Evolutionary conservation across 1,140 invertebrate genomes (phyloP), one percentile per base, ranked within the genome.

Genomic region (Tenebrio molitor): DNA sequence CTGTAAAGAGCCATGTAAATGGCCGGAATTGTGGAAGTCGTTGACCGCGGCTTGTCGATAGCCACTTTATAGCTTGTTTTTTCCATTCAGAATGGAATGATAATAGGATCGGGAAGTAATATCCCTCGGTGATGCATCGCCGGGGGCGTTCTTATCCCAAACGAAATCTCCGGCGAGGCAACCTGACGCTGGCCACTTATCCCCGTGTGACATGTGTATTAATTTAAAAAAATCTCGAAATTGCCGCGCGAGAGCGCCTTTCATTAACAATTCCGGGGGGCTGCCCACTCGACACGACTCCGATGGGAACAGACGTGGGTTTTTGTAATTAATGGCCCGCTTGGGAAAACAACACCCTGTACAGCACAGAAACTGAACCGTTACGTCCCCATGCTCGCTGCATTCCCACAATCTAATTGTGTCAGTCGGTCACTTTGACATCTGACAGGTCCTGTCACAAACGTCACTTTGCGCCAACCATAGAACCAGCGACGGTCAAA

Each of bases 71-170:
- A 33, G 58, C 68, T 36, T 58, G 50, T 69, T 69, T 58, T 58
- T 58, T 69, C 42, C 68, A 62, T 62, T 62, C 68, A 65, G 63
- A 76, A 71, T 73, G 74, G 71, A 73, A 73, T 76, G 71, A 76
- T 76, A 76, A 76, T 73, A 73, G 74, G 74, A 76, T 76, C 69
- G 71, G 74, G 74, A 76, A 76, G 74, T 76, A 73, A 76, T 76
- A 73, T 76, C 65, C 50, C 46, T 50, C 42, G 53, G 70, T 72
- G 70, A 68, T 74, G 14, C 73, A 53, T 53, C 5, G 67, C 42
- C 44, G 36, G 34, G 41, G 68, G 34, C 15, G 64, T 42, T 42
- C 46, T 53, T 65, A 65, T 64, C 53, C 41, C 44, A 74, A 64
- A 70, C 17, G 21, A 53, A 64, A 69, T 69, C 68, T 62, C 72